Conservation (phyloP, 2,113 vertebrate genomes). For the Eulemur macaco region DNA sequence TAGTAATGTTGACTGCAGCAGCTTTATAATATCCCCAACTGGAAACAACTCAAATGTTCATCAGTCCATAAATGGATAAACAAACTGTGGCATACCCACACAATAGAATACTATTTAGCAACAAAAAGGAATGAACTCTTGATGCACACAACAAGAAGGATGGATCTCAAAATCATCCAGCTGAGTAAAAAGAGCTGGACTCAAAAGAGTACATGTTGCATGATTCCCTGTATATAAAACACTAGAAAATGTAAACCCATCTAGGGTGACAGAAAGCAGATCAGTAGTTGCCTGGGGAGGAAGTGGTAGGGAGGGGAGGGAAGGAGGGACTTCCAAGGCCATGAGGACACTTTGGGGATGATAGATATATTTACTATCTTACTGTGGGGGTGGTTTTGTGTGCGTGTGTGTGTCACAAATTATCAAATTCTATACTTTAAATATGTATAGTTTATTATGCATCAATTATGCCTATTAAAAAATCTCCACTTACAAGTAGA, state of each 20-base stretch:
- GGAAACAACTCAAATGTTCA: not conserved
- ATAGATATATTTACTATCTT: not conserved
- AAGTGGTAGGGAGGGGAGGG: not conserved
- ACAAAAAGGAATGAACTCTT: slow-evolving; percentile 1
- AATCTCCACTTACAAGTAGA: not conserved
- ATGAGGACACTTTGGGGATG: not conserved
- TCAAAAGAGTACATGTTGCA: not conserved
- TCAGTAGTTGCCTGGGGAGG: not conserved
- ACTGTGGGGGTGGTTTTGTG: not conserved
- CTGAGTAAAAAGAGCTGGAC: not conserved
- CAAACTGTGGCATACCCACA: not conserved
- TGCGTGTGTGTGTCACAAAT: not conserved
- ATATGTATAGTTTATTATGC: not conserved
- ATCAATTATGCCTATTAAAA: not conserved
- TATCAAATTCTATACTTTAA: not conserved
- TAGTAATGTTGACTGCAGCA: not conserved
- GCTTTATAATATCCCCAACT: not conserved
- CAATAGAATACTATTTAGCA: not conserved
- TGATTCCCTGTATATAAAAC: not conserved
- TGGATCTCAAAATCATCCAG: slow-evolving; percentile 20
- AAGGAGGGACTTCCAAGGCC: not conserved
- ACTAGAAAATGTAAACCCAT: not conserved
- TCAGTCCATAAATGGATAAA: not conserved
- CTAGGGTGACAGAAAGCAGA: not conserved
- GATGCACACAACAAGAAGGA: not conserved